Evolutionary conservation across 2,113 vertebrate genomes (phyloP).

Genomic region (Chionomys nivalis): DNA sequence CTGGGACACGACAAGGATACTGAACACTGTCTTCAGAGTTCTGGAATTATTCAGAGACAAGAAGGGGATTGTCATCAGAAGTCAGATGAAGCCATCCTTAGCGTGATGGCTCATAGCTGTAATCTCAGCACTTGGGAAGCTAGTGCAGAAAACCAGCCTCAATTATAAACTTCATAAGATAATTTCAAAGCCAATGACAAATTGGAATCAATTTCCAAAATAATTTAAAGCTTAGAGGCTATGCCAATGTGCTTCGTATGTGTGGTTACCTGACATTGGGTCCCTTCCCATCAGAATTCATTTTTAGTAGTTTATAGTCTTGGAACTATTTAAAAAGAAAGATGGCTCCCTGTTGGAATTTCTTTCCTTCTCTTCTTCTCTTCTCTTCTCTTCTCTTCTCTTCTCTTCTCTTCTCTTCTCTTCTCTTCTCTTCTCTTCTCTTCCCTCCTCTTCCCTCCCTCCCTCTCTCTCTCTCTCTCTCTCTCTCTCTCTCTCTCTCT

Average conservation of each 20-base stretch:
- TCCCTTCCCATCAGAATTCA: neutral
- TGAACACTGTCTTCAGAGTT: neutral
- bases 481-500: neutral
- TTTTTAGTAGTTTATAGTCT: neutral
- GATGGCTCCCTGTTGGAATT: no score
- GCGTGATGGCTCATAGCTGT: neutral
- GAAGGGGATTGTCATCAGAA: no score
- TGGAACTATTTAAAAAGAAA: neutral
- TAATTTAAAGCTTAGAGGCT: neutral
- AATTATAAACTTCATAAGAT: neutral
- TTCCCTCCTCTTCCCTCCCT: no score
- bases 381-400: neutral
- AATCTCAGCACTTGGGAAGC: neutral
- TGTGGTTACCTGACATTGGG: neutral
- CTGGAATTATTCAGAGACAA: neutral
- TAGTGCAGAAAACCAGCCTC: neutral
- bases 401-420: no score
- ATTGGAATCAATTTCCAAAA: neutral
- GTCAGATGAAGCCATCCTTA: neutral
- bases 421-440: rapidly evolving
- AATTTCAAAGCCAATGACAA: neutral
- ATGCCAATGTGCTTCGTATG: no score
- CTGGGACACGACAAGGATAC: neutral
- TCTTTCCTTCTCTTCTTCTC: neutral
- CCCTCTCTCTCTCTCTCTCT: neutral